Evolutionary conservation across 2,113 vertebrate species (phyloP).

Genomic region (Podiceps cristatus): DNA sequence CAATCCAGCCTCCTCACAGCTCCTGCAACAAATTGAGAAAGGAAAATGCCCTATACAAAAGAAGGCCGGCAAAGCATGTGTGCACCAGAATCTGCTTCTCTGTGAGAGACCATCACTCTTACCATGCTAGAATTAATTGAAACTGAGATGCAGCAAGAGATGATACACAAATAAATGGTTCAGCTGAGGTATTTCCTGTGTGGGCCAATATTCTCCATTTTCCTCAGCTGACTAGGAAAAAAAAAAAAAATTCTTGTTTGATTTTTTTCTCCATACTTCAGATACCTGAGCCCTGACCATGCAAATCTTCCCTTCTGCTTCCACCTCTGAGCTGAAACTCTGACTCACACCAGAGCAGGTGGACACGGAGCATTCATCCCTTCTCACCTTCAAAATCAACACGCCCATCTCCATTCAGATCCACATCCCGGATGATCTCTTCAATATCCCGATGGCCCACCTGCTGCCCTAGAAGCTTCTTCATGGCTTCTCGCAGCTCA

Average conservation of each 20-base stretch:
- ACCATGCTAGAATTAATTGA: background rate
- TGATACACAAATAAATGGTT: background rate
- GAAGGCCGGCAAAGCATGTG: background rate
- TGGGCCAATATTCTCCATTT: background rate
- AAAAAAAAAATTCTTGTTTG: background rate
- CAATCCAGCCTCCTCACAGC: background rate
- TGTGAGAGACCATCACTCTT: background rate
- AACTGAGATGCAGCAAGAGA: background rate
- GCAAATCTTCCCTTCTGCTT: background rate
- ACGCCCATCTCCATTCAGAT: slow-evolving; percentile 95
- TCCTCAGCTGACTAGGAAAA: background rate
- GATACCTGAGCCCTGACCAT: background rate
- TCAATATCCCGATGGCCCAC: slow-evolving; percentile 95
- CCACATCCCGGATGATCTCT: slow-evolving; percentile 95
- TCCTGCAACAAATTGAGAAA: background rate
- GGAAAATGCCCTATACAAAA: background rate
- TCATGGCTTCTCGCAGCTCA: slow-evolving; percentile 96
- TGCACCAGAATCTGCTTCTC: background rate
- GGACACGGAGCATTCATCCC: background rate
- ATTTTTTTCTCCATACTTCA: background rate
- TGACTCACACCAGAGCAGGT: background rate
- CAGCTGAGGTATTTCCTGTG: background rate
- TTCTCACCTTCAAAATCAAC: slow-evolving; percentile 97
- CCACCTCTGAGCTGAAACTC: background rate
- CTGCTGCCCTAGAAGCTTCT: slow-evolving; percentile 95